Evolutionary conservation across 2,113 vertebrate genomes (phyloP).

Genomic region (Campylomormyrus tamandua): DNA sequence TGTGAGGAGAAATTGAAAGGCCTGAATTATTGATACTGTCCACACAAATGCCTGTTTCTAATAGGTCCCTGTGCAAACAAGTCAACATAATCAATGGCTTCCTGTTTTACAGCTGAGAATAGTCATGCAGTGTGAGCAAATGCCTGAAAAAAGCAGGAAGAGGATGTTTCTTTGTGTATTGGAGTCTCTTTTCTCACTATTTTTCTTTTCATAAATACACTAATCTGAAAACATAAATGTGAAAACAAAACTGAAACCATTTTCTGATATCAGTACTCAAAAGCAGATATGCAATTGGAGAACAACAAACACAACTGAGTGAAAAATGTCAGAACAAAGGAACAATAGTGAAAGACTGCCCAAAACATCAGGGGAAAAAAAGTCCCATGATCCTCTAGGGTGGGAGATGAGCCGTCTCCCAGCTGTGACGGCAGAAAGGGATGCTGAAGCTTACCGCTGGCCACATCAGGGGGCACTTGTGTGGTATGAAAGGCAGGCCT

Average conservation of each 20-base stretch:
- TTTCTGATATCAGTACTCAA: not conserved
- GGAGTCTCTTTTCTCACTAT: not conserved
- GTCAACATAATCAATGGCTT: not conserved
- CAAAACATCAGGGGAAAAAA: not conserved
- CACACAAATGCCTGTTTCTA: not conserved
- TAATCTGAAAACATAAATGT: not conserved
- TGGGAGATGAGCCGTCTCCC: not conserved
- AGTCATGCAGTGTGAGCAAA: not conserved
- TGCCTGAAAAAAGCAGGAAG: not conserved
- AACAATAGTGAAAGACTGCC: not conserved
- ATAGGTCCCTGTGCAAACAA: not conserved
- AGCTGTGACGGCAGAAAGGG: not conserved
- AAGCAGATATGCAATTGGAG: not conserved
- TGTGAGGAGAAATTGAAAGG: not conserved
- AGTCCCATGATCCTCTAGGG: not conserved
- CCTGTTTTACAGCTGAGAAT: not conserved
- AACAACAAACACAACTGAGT: not conserved
- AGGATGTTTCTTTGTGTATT: not conserved
- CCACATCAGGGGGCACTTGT: not conserved
- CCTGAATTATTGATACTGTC: not conserved
- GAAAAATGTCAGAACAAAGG: not conserved
- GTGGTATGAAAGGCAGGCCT: not conserved
- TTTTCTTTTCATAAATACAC: not conserved
- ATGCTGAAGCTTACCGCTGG: not conserved
- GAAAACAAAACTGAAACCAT: not conserved